Evolutionary conservation across 2,113 vertebrate genomes (phyloP), one percentile per base, ranked within the genome.

Genomic region (Uropsilus gracilis): DNA sequence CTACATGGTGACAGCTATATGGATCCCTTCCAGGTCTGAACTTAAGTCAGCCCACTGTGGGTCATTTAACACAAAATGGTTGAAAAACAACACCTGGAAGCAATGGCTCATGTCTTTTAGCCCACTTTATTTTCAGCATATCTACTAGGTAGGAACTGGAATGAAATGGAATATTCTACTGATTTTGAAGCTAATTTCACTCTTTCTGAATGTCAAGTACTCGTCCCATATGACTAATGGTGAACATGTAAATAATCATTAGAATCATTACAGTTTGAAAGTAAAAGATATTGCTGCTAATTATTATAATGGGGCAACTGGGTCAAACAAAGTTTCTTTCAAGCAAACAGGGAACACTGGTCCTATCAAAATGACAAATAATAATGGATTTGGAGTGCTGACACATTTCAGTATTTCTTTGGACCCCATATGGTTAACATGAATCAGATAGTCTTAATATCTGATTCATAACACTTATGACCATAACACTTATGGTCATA

Each of bases 81-180:
- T 91, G n/a, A 57, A 87, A 94, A 96, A 87, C 34, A 77, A 44
- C 59, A 80, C 73, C 86, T 86, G 78, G 57, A 92, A 86, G 42
- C 16, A 86, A 76, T 32, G 78, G 39, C 7, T 84, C 64, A 13
- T 69, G 32, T 12, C 39, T 83, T 96, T 85, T 17, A 84, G 6
- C 28, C 50, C n/a, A 90, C 57, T 94, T 97, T 94, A 42, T 78
- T n/a, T 92, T 86, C 68, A 90, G 32, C 55, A 85, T 12, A 72
- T 90, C 20, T 14, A 28, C 9, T 85, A 39, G 6, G 18, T 59
- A 7, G 22, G 44, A 22, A 76, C 24, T 86, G 83, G 32, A 86
- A 81, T 34, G 34, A 18, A 46, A 91, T 22, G 34, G 14, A 17
- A 71, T 48, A 78, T 24, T 77, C 20, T 77, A 69, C 61, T 61